phyloP scores from a whole-genome alignment of 2,797 vertebrate species.

The Acanthiza pusilla region DNA sequence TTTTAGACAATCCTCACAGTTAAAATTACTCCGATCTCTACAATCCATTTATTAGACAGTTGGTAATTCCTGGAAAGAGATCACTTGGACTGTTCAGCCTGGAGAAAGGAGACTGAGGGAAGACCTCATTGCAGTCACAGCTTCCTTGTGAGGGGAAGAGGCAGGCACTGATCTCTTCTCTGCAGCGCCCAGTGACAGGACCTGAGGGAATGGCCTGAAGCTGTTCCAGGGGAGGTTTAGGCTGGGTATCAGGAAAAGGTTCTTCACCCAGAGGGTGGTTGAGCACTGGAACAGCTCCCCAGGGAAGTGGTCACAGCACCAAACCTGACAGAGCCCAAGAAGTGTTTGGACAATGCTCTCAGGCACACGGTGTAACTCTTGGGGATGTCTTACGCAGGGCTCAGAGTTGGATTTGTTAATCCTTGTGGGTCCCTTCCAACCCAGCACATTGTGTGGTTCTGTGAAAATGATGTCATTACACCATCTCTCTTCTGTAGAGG shows the following conservation, averaged over 20 bases:
- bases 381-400: too few species aligned
- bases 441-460: neutral
- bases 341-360: rapidly evolving
- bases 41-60: neutral
- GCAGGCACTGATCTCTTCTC: too few species aligned
- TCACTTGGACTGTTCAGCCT: neutral
- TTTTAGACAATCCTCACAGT: neutral
- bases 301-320: neutral
- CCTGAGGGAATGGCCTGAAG: rapidly evolving
- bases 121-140: neutral
- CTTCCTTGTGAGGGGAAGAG: rapidly evolving
- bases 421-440: neutral
- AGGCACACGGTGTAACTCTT: neutral
- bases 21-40: neutral
- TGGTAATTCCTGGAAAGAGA: neutral
- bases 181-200: neutral
- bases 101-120: neutral
- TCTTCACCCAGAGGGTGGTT: rapidly evolving
- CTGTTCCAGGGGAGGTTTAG: neutral
- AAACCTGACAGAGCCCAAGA: neutral
- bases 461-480: neutral
- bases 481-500: rapidly evolving
- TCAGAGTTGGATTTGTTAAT: rapidly evolving
- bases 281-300: neutral
- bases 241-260: rapidly evolving